phyloP scores from a whole-genome alignment of 23 tunicate genomes.

The Clavelina lepadiformis region DNA sequence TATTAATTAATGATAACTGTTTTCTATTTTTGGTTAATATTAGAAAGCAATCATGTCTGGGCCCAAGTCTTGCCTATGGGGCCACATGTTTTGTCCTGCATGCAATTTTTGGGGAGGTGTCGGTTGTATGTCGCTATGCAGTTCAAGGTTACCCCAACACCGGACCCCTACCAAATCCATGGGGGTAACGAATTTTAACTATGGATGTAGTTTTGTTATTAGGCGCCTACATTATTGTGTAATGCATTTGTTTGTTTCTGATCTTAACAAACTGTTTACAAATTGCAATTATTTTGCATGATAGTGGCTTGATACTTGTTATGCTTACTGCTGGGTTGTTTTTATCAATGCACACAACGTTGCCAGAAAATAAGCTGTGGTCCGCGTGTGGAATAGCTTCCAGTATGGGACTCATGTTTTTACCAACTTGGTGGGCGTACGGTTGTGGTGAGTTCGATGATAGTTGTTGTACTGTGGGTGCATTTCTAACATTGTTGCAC shows the following conservation, averaged over 20 bases:
- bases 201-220: too few species aligned
- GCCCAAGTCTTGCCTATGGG: conserved; percentile 31
- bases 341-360: conserved; percentile 31
- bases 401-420: conserved; percentile 66
- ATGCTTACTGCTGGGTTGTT: conserved; percentile 25
- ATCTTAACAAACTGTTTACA: not conserved
- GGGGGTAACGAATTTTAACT: too few species aligned
- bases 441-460: conserved; percentile 58
- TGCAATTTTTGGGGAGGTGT: conserved; percentile 56
- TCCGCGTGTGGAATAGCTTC: conserved; percentile 37
- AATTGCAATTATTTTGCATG: conserved; percentile 1
- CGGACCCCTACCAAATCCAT: conserved; percentile 59
- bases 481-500: too few species aligned
- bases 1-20: too few species aligned
- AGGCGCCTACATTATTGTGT: not conserved
- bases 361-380: conserved; percentile 26
- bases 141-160: conserved; percentile 39
- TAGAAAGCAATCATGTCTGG: not conserved
- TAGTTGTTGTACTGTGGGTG: too few species aligned
- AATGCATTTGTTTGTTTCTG: not conserved
- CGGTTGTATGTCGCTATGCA: conserved; percentile 34
- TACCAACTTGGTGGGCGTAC: conserved; percentile 33
- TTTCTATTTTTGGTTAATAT: too few species aligned
- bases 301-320: conserved; percentile 44
- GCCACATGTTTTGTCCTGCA: conserved; percentile 24